Conservation (phyloP, 2,888 invertebrate genomes). For the Lithosia quadra region DNA sequence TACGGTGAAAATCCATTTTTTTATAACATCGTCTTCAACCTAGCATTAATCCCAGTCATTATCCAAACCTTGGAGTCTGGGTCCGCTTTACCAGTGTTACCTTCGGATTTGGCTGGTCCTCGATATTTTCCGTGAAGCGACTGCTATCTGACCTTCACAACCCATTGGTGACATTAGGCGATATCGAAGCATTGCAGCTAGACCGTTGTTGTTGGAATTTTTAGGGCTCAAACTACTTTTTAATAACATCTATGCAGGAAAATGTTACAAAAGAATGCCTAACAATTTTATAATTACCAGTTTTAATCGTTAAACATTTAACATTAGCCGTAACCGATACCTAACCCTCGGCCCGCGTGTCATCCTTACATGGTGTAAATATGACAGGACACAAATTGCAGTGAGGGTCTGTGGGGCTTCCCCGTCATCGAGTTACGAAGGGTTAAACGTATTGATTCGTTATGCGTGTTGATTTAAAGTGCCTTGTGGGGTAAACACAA, state of each 20-base stretch:
- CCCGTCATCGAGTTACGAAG: conserved; percentile 35
- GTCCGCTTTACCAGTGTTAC: too few species aligned
- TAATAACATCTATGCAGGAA: background rate
- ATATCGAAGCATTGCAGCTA: too few species aligned
- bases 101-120: too few species aligned
- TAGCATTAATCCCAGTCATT: too few species aligned
- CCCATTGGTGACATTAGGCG: too few species aligned
- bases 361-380: conserved; percentile 44
- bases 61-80: too few species aligned
- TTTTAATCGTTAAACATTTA: background rate
- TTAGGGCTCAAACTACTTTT: too few species aligned
- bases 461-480: conserved; percentile 22
- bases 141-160: too few species aligned
- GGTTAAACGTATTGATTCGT: conserved; percentile 35
- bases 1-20: too few species aligned
- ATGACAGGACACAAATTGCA: conserved; percentile 46
- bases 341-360: conserved; percentile 9
- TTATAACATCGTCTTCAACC: too few species aligned
- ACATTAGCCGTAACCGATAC: conserved; percentile 12
- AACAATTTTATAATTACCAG: background rate
- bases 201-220: too few species aligned
- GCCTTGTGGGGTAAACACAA: conserved; percentile 7
- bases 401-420: conserved; percentile 36
- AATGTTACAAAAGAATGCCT: background rate
- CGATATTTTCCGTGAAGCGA: too few species aligned